Evolutionary conservation across 1,140 invertebrate genomes (phyloP).

Genomic region (Drosophila suzukii): DNA sequence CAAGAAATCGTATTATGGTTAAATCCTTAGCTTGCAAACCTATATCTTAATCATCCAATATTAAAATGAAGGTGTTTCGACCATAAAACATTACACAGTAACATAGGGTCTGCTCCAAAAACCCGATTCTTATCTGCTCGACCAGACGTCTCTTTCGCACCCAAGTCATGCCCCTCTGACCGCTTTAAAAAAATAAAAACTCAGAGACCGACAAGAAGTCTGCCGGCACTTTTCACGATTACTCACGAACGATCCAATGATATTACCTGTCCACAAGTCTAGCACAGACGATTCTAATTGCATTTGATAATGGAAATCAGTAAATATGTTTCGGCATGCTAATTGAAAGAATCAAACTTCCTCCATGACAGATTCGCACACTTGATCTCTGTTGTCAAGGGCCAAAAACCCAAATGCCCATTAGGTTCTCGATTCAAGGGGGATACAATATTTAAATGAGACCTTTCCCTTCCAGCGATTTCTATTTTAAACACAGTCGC

Average conservation of each 20-base stretch:
- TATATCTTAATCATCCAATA: neutral
- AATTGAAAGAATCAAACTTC: neutral
- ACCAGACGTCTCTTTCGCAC: neutral
- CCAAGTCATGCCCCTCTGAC: neutral
- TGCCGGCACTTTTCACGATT: slow-evolving; percentile 33
- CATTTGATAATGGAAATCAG: slow-evolving; percentile 5
- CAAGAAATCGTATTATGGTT: too few species aligned
- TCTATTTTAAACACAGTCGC: slow-evolving; percentile 34
- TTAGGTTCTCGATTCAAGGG: slow-evolving; percentile 14
- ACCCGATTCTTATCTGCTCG: slow-evolving; percentile 6
- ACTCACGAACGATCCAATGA: slow-evolving; percentile 20
- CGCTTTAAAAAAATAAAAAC: neutral
- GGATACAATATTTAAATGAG: slow-evolving; percentile 3
- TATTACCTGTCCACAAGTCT: neutral
- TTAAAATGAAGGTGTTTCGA: too few species aligned
- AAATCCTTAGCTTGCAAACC: too few species aligned
- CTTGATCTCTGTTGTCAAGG: slow-evolving; percentile 21
- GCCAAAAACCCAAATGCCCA: neutral
- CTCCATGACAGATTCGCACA: neutral
- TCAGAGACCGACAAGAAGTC: slow-evolving; percentile 51
- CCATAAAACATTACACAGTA: slow-evolving; percentile 12
- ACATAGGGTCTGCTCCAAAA: neutral
- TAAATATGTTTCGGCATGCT: neutral
- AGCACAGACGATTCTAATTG: slow-evolving; percentile 5
- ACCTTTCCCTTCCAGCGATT: slow-evolving; percentile 33